These are phyloP conservation scores for Hanleya hanleyi DNA, from an alignment of 2,888 invertebrate genomes.

Conservation along the genomic window DNA sequence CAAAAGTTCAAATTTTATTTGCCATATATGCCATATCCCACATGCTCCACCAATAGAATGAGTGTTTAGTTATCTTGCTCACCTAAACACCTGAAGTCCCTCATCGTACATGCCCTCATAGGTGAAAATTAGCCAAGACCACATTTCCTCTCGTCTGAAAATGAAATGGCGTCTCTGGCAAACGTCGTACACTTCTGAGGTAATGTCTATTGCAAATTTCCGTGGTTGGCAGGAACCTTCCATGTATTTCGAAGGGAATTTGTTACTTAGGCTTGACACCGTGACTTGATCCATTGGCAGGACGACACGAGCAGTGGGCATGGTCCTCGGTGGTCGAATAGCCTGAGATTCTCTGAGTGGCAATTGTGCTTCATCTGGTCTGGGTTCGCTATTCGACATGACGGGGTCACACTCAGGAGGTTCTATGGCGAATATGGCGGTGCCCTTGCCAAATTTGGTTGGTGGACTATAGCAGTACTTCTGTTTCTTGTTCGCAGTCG, in stretches of 20 bases:
- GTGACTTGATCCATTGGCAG: neutral
- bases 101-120: neutral
- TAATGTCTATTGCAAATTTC: conserved; percentile 27
- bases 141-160: neutral
- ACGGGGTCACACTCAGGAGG: too few relatives aligned
- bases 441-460: neutral
- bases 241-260: conserved; percentile 10
- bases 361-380: too few relatives aligned
- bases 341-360: neutral
- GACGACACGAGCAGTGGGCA: neutral
- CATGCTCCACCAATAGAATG: neutral
- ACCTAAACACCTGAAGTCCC: neutral
- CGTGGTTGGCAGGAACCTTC: conserved; percentile 27
- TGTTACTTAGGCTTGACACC: neutral
- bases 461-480: neutral
- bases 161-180: neutral
- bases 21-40: neutral
- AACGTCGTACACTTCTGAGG: neutral
- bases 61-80: neutral
- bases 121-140: conserved; percentile 4
- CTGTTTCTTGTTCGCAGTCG: too few relatives aligned
- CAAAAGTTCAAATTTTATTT: neutral
- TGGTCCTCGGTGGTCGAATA: neutral
- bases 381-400: too few relatives aligned
- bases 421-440: neutral